These are phyloP conservation scores for Listrodromus nycthemerus DNA, from an alignment of 2,888 invertebrate species.

Conservation along the genomic window DNA sequence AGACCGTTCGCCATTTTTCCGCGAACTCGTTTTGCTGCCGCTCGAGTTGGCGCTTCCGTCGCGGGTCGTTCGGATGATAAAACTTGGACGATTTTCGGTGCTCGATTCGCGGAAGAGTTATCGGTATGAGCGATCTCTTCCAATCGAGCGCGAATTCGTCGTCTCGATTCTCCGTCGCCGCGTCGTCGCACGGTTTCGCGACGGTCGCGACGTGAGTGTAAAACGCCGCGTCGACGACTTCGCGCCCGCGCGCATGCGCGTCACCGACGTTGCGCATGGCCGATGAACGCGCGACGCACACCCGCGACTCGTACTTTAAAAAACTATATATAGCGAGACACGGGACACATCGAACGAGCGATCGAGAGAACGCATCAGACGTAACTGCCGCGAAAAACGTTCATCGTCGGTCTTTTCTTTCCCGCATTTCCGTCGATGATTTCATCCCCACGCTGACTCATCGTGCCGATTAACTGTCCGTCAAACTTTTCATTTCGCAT, in stretches of 20 bases:
- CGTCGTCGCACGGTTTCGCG: not conserved
- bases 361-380: too few species aligned
- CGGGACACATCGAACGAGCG: too few species aligned
- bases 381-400: too few species aligned
- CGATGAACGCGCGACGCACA: not conserved
- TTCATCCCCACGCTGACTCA: too few species aligned
- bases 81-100: not conserved
- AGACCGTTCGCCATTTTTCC: not conserved
- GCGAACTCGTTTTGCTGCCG: slow-evolving; percentile 28
- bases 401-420: too few species aligned
- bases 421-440: too few species aligned
- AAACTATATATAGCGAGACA: too few species aligned
- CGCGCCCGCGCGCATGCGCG: not conserved
- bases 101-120: not conserved
- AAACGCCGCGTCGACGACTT: slow-evolving; percentile 20
- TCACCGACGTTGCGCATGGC: not conserved
- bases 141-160: not conserved
- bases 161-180: not conserved
- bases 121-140: not conserved
- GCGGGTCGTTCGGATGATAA: slow-evolving; percentile 24
- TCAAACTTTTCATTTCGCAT: too few species aligned
- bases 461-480: too few species aligned
- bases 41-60: slow-evolving; percentile 24
- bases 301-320: too few species aligned
- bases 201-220: slow-evolving; percentile 22